phyloP scores from a whole-genome alignment of 2,888 invertebrate species.

The Abrostola tripartita region DNA sequence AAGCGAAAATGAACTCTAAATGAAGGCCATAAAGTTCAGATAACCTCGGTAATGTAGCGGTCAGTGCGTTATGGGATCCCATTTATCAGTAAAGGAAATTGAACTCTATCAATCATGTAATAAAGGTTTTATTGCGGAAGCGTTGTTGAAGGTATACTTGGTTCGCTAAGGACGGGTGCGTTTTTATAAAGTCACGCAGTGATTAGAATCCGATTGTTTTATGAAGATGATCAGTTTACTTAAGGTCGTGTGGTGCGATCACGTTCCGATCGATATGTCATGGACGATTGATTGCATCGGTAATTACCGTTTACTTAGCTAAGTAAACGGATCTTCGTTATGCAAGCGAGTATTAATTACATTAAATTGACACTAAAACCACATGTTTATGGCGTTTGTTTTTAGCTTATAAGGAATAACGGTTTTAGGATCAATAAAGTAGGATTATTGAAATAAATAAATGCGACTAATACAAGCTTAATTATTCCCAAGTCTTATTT shows the following conservation, averaged over 20 bases:
- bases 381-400: constrained; percentile 1
- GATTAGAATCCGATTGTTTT: constrained; percentile 2
- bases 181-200: constrained; percentile 29
- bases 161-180: constrained; percentile 13
- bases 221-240: constrained; percentile 10
- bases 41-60: constrained; percentile 19
- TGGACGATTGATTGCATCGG: constrained; percentile 45
- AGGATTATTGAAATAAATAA: no score
- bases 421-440: background rate
- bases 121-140: constrained; percentile 48
- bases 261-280: constrained; percentile 44
- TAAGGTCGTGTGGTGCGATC: constrained; percentile 24
- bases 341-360: constrained; percentile 31
- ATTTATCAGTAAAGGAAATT: constrained; percentile 49
- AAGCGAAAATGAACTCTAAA: constrained; percentile 25
- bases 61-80: constrained; percentile 43
- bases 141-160: constrained; percentile 17
- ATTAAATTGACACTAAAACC: constrained; percentile 7
- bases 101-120: constrained; percentile 38
- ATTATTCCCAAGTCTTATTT: no score
- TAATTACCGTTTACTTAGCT: constrained; percentile 46
- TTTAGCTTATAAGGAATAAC: background rate
- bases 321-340: constrained; percentile 25
- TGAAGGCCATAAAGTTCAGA: constrained; percentile 11
- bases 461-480: no score